Conservation (phyloP, 2,888 invertebrate genomes). For the Euclidia mi region DNA sequence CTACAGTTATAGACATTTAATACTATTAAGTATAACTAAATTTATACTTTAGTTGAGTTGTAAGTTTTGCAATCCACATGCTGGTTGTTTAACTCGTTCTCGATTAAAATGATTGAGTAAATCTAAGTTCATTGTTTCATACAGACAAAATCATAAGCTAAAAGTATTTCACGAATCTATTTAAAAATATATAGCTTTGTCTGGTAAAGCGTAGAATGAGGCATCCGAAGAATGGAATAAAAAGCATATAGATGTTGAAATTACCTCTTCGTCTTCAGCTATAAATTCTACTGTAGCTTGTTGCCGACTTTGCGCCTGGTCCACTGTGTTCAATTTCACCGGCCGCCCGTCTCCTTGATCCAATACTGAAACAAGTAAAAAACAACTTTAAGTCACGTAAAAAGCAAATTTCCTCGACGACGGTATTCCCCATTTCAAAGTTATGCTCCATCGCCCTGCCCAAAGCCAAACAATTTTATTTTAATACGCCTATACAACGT, state of each 20-base stretch:
- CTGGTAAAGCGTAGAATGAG: not conserved
- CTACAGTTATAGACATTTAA: too few species aligned
- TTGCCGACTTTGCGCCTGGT: constrained; percentile 73
- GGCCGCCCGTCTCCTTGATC: constrained; percentile 80
- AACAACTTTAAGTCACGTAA: constrained; percentile 29
- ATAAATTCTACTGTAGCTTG: constrained; percentile 80
- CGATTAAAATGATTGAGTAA: too few species aligned
- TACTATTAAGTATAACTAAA: too few species aligned
- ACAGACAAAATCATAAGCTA: too few species aligned
- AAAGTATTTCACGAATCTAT: constrained; percentile 24
- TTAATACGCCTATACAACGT: not conserved
- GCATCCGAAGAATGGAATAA: not conserved
- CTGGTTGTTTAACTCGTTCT: too few species aligned
- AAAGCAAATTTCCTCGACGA: constrained; percentile 20
- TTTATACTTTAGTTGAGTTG: too few species aligned
- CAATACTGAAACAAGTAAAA: constrained; percentile 81
- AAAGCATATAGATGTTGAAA: constrained; percentile 11
- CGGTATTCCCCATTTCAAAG: constrained; percentile 21
- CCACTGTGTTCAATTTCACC: constrained; percentile 71
- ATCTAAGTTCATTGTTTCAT: too few species aligned
- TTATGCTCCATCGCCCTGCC: constrained; percentile 1
- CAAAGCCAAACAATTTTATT: not conserved
- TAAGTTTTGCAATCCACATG: too few species aligned
- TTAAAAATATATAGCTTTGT: not conserved
- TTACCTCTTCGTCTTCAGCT: constrained; percentile 85